Conservation (phyloP, 2,797 vertebrate species). For the Tachyglossus aculeatus region DNA sequence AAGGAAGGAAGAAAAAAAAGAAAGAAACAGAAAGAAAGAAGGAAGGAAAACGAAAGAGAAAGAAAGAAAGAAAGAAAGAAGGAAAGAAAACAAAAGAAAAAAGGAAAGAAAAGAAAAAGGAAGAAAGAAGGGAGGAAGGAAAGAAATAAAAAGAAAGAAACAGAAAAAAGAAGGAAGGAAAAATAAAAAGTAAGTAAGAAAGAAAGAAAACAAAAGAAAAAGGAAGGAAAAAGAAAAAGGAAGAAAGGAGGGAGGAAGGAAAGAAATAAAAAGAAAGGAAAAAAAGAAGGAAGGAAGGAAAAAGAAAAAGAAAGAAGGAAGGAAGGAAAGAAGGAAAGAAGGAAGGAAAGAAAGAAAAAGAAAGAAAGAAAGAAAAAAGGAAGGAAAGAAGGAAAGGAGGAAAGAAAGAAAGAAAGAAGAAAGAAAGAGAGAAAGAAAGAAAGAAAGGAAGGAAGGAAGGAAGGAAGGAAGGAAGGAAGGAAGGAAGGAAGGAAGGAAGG, state of each 20-base stretch:
- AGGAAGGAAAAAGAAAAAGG: not conserved
- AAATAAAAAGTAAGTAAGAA: too few species aligned
- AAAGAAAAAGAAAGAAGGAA: not conserved
- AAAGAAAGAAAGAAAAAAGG: not conserved
- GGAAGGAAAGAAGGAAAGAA: not conserved
- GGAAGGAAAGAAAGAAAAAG: not conserved
- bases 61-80: not conserved
- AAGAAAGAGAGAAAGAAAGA: too few species aligned
- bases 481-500: not conserved
- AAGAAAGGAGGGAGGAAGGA: not conserved
- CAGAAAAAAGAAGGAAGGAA: fast-evolving
- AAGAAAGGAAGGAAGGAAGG: too few species aligned
- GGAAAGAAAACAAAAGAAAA: too few species aligned
- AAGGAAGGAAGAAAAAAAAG: not conserved
- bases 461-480: not conserved
- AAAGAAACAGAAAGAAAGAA: not conserved
- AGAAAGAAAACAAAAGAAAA: not conserved
- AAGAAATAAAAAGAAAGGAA: not conserved
- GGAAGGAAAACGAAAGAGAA: not conserved
- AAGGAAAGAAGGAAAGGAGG: not conserved
- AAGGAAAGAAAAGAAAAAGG: not conserved
- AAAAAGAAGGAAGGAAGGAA: not conserved
- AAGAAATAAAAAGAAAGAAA: not conserved
- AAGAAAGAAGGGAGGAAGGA: not conserved
- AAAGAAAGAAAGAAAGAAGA: too few species aligned